Evolutionary conservation across 2,113 vertebrate genomes (phyloP).

Genomic region (Corythornis cristatus): DNA sequence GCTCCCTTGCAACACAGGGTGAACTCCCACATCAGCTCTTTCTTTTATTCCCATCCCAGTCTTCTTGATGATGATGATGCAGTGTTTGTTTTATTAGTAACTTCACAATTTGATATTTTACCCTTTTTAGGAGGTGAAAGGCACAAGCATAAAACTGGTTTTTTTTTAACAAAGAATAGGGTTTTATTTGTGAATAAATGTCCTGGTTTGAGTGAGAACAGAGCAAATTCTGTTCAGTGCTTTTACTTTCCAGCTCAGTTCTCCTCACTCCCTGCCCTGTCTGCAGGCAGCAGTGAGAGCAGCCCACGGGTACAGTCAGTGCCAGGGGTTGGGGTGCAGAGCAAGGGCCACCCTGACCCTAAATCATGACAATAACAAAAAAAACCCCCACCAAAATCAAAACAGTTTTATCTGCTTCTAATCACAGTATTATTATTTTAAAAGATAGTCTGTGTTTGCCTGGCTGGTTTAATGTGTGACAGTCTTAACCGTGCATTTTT

Average conservation of each 20-base stretch:
- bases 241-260: too few species aligned
- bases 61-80: not conserved
- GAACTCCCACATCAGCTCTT: not conserved
- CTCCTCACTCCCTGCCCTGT: too few species aligned
- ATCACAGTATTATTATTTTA: not conserved
- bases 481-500: not conserved
- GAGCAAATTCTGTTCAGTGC: too few species aligned
- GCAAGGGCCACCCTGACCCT: too few species aligned
- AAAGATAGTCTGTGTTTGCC: not conserved
- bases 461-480: not conserved
- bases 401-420: not conserved
- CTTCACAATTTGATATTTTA: not conserved
- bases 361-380: too few species aligned
- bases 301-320: too few species aligned
- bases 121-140: not conserved
- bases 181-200: not conserved
- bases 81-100: not conserved
- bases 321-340: too few species aligned
- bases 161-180: not conserved
- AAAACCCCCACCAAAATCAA: too few species aligned
- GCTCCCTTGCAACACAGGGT: not conserved
- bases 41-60: not conserved
- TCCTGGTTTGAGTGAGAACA: too few species aligned
- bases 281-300: too few species aligned
- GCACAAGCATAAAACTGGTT: not conserved